Evolutionary conservation across 2,888 invertebrate genomes (phyloP).

Genomic region (Acanthosoma haemorrhoidale): DNA sequence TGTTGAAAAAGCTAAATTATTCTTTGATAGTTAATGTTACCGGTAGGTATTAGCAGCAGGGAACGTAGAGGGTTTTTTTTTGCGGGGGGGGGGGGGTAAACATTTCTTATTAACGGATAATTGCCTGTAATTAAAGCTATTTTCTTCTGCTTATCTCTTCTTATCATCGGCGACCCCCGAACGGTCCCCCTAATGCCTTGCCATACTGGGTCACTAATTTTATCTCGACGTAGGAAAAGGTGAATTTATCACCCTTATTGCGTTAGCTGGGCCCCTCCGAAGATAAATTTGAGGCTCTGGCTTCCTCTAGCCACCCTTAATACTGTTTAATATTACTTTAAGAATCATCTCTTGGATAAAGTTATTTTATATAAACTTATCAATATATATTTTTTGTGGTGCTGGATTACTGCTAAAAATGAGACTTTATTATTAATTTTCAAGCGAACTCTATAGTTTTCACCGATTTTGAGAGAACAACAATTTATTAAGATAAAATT

Average conservation of each 20-base stretch:
- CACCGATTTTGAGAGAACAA: no score
- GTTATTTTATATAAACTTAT: no score
- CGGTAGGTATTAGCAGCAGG: not conserved
- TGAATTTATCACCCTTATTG: slow-evolving; percentile 5
- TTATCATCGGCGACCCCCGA: no score
- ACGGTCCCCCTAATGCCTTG: not conserved
- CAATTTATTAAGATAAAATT: no score
- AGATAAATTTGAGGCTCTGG: no score
- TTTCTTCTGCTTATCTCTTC: slow-evolving; percentile 5
- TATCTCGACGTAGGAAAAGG: slow-evolving; percentile 10
- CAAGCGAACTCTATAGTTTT: no score
- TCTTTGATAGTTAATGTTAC: not conserved
- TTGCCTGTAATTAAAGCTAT: not conserved
- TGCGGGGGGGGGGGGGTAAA: no score
- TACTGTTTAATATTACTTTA: not conserved
- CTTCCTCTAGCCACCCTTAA: not conserved
- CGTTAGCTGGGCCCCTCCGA: not conserved
- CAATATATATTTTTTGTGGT: no score
- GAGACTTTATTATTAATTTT: no score
- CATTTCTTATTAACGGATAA: not conserved
- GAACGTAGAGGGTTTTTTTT: no score
- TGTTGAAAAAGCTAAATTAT: not conserved
- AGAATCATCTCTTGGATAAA: not conserved
- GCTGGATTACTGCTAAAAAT: no score
- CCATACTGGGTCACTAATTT: slow-evolving; percentile 7